These are phyloP conservation scores for Epinephelus moara DNA, from an alignment of 2,113 vertebrate species.

Conservation along the genomic window DNA sequence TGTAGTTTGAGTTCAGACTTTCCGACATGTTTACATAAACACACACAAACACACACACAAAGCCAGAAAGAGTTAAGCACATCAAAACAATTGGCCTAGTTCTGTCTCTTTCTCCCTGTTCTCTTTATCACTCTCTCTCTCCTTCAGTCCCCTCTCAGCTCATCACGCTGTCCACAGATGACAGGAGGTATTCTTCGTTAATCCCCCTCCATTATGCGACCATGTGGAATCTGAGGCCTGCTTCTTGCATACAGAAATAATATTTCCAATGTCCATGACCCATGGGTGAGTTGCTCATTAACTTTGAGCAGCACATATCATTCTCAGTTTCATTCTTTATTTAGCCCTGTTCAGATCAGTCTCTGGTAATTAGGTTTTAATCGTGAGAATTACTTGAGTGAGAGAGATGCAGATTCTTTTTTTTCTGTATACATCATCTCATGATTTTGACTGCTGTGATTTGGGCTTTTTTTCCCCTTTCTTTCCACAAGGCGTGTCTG, in stretches of 20 bases:
- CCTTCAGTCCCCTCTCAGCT: slow-evolving; percentile 76
- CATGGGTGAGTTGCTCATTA: slow-evolving; percentile 74
- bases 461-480: neutral
- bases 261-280: slow-evolving; percentile 77
- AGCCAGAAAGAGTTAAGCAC: slow-evolving; percentile 68
- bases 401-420: slow-evolving; percentile 23
- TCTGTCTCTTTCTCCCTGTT: slow-evolving; percentile 74
- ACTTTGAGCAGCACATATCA: slow-evolving; percentile 59
- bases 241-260: slow-evolving; percentile 69
- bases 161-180: slow-evolving; percentile 72
- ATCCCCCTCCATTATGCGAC: slow-evolving; percentile 76
- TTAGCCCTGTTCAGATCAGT: slow-evolving; percentile 54
- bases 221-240: slow-evolving; percentile 61
- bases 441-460: neutral
- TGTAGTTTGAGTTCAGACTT: slow-evolving; percentile 10
- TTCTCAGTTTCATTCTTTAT: slow-evolving; percentile 61
- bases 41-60: slow-evolving; percentile 22
- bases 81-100: slow-evolving; percentile 80
- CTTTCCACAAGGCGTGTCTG: neutral
- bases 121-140: slow-evolving; percentile 64
- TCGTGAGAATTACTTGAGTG: slow-evolving; percentile 39
- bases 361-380: slow-evolving; percentile 71
- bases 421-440: neutral
- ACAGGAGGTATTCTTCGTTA: slow-evolving; percentile 81
- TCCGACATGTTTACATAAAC: slow-evolving; percentile 35